Evolutionary conservation across 2,888 invertebrate species (phyloP), one percentile per base, ranked within the genome.

Genomic region (Aradus depressus): DNA sequence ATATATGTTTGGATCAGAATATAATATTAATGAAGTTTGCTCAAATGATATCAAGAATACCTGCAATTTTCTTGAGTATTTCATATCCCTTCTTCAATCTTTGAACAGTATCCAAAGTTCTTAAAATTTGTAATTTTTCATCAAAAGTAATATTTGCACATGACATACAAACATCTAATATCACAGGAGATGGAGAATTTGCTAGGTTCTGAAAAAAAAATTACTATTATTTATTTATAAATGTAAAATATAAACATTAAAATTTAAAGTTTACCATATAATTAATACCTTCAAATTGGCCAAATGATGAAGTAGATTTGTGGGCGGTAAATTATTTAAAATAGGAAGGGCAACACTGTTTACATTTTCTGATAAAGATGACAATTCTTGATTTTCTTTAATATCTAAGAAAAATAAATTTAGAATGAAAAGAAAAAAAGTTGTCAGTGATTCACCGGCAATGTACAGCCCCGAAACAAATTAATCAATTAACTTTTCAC

Each of bases 51-150:
- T 31, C 39, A 4, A 8, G 28, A 38, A 18, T 38, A 12, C 35
- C 32, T 12, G 14, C 8, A 19, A 18, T 35, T 16, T 18, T 34
- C 16, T n/a, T 26, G 67, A 57, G 32, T 71, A 70, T 39, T 70
- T 62, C 55, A 67, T 16, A 71, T 59, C 1, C 68, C 67, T 55
- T 68, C 70, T 57, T 65, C 66, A 58, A 71, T 68, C 72, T 61
- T 50, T 72, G 69, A 5, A 63, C 62, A 14, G 71, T 58, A 58
- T 71, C 68, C 16, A 72, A 62, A 16, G 71, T 68, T 62, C 71
- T 70, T 41, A 72, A 61, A 12, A 72, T 66, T 53, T 70, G 66
- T 25, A 71, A 61, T 52, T 70, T 70, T 61, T 72, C 72, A 2
- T 65, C 62, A 59, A 66, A 68, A 1, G 71, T 45, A 22, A 18